Evolutionary conservation across 2,888 invertebrate species (phyloP), one percentile per base, ranked within the genome.

Genomic region (Hirtodrosophila alboralis): DNA sequence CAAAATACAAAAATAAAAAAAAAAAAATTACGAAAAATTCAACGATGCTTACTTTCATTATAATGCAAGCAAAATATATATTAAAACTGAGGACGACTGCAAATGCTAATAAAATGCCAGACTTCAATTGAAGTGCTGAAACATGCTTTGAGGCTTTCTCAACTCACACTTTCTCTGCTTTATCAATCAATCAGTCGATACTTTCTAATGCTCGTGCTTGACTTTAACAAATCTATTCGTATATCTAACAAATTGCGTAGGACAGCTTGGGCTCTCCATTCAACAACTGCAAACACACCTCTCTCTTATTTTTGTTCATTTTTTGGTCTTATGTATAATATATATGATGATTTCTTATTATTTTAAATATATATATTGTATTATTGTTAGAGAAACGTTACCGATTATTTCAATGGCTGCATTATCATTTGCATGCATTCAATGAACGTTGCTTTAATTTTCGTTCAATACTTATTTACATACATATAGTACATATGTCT

Each of bases 361-460:
- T 28, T 71, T 31, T 4, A 6, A 23, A n/a, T n/a, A n/a, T n/a
- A n/a, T n/a, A n/a, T n/a, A n/a, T n/a, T n/a, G n/a, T n/a, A 57
- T 57, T 57, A 51, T 31, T 23, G 16, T 47, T 28, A 1, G 23
- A 21, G 16, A 47, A 48, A 13, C 44, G 10, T 40, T 53, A 27
- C 60, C 33, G 48, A 60, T 58, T 44, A 63, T 63, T 63, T 68
- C 45, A 40, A 61, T 67, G 74, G 81, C 73, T 76, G 77, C 77
- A 67, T 78, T 77, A 40, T 68, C 61, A 77, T 75, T 83, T 85
- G 77, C 77, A 85, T 77, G 77, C 54, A 60, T 57, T 52, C 18
- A 54, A 38, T 71, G 71, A 56, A 59, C 43, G 71, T 53, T 75
- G 59, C 59, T 57, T 71, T 70, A 2, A 18, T 56, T 63, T 75